Percentiles rank a stretch among this genome's conserved stretches.
Conservation (phyloP, 1,140 invertebrate species). For the Apis mellifera region DNA sequence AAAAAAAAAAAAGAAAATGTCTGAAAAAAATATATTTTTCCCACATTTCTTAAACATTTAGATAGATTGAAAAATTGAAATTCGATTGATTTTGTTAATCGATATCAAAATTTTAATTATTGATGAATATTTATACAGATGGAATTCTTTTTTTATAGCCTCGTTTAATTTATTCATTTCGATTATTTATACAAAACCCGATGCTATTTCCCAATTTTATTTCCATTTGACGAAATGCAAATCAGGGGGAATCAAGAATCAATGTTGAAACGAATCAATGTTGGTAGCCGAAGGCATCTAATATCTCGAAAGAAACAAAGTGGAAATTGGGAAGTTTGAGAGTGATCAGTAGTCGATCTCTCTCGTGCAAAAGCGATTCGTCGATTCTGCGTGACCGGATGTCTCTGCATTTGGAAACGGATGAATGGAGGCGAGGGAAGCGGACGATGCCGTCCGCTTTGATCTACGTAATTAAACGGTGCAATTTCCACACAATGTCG, state of each 20-base stretch:
- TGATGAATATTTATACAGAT: too few species aligned
- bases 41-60: too few species aligned
- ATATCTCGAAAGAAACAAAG: slow-evolving; percentile 17
- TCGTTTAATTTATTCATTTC: background rate
- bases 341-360: background rate
- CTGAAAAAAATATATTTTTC: too few species aligned
- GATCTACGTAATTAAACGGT: slow-evolving; percentile 30
- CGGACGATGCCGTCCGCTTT: slow-evolving; percentile 1
- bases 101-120: too few species aligned
- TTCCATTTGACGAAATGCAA: background rate
- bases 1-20: too few species aligned
- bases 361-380: background rate
- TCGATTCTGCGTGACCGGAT: slow-evolving; percentile 11
- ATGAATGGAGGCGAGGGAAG: background rate
- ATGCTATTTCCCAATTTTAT: background rate
- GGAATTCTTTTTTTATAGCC: too few species aligned
- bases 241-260: background rate
- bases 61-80: too few species aligned
- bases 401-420: slow-evolving; percentile 17
- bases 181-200: too few species aligned
- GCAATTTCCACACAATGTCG: slow-evolving; percentile 29
- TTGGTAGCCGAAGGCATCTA: background rate
- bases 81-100: too few species aligned
- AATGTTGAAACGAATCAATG: background rate
- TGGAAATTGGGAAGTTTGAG: background rate